phyloP scores from a whole-genome alignment of 2,113 vertebrate genomes.

The Turnix velox region DNA sequence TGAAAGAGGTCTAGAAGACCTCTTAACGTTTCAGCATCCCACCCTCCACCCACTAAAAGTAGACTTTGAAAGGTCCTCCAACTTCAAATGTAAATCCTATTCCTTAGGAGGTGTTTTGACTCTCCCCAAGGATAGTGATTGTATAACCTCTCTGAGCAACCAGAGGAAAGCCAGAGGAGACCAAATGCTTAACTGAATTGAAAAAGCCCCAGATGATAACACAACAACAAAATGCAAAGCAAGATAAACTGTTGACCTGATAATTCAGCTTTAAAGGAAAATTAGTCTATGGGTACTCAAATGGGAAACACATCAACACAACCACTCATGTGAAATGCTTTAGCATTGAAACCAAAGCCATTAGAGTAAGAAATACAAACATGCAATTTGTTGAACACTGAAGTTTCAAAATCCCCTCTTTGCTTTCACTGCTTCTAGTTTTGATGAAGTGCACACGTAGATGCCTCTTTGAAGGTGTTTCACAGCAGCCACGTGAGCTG shows the following conservation, averaged over 20 bases:
- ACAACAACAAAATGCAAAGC: background rate
- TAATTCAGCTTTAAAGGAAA: background rate
- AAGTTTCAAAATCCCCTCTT: background rate
- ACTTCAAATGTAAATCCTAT: background rate
- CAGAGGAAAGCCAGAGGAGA: background rate
- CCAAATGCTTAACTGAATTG: background rate
- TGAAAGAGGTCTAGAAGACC: background rate
- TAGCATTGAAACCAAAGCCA: background rate
- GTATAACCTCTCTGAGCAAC: background rate
- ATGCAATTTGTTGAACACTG: fast-evolving
- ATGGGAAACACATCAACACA: background rate
- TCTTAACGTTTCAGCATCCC: background rate
- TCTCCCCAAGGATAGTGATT: background rate
- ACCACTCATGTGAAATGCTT: background rate
- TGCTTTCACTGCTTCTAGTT: background rate
- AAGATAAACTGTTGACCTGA: background rate
- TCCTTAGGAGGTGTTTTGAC: background rate
- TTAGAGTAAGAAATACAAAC: background rate
- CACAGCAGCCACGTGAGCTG: background rate
- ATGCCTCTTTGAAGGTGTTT: background rate
- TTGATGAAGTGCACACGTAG: background rate
- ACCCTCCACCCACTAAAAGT: background rate
- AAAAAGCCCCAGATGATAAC: background rate
- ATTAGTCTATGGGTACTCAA: background rate
- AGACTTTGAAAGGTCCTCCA: background rate